phyloP scores from a whole-genome alignment of 2,888 invertebrate genomes.

The Dorcus hopei region DNA sequence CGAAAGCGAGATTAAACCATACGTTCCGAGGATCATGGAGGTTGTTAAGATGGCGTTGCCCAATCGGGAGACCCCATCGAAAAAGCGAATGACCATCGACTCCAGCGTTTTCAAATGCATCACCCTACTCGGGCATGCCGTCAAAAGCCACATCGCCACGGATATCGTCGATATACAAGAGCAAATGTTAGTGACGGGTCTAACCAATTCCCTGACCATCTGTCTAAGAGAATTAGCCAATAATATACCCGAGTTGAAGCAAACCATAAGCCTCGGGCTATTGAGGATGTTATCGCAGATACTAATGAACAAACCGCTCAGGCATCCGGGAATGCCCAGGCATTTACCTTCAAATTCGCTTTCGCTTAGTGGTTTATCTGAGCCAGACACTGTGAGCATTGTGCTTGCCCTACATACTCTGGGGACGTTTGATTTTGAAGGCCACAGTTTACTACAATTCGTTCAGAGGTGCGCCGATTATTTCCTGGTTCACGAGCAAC shows the following conservation, averaged over 20 bases:
- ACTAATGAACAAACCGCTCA: slow-evolving; percentile 80
- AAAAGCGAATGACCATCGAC: slow-evolving; percentile 72
- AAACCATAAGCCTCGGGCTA: slow-evolving; percentile 89
- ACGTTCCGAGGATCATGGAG: slow-evolving; percentile 83
- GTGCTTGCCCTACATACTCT: slow-evolving; percentile 90
- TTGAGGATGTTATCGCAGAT: slow-evolving; percentile 88
- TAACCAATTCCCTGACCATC: slow-evolving; percentile 86
- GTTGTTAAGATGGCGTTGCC: slow-evolving; percentile 53
- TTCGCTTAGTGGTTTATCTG: slow-evolving; percentile 53
- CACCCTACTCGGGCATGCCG: slow-evolving; percentile 82
- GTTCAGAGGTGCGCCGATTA: slow-evolving; percentile 90
- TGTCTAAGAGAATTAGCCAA: slow-evolving; percentile 87
- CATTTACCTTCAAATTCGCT: slow-evolving; percentile 53
- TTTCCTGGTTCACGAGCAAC: slow-evolving; percentile 86
- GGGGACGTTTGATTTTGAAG: slow-evolving; percentile 83
- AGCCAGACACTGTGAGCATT: slow-evolving; percentile 74
- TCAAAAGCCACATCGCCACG: slow-evolving; percentile 70
- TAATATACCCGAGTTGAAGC: slow-evolving; percentile 81
- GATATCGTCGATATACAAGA: slow-evolving; percentile 85
- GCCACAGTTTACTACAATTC: slow-evolving; percentile 87
- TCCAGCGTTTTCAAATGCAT: slow-evolving; percentile 92
- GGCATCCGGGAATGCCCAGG: slow-evolving; percentile 73
- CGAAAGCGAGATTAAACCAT: slow-evolving; percentile 73
- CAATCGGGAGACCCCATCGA: slow-evolving; percentile 71
- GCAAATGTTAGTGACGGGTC: slow-evolving; percentile 87